Conservation (phyloP, 2,888 invertebrate species). For the Amblyjoppa proteus region DNA sequence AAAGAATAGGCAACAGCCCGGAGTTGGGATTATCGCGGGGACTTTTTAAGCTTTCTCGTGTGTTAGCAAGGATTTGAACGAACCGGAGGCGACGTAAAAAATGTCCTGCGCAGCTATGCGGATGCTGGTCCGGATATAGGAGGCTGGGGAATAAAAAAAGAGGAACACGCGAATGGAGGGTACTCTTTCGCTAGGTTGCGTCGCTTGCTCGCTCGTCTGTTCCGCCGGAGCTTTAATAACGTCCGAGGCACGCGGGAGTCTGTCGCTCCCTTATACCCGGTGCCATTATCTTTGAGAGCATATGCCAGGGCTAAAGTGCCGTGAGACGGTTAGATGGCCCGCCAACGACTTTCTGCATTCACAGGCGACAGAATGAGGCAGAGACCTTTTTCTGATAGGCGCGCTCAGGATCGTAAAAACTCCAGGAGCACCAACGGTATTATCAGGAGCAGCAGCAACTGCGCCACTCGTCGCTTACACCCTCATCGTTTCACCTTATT, state of each 20-base stretch:
- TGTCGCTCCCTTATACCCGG: slow-evolving; percentile 36
- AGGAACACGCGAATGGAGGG: slow-evolving; percentile 1
- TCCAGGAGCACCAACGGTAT: slow-evolving; percentile 12
- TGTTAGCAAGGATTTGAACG: slow-evolving; percentile 7
- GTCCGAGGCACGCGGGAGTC: slow-evolving; percentile 64
- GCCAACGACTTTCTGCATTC: slow-evolving; percentile 29
- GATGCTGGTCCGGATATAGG: slow-evolving; percentile 25
- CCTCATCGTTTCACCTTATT: neutral
- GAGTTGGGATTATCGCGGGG: neutral
- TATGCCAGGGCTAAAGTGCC: slow-evolving; percentile 75
- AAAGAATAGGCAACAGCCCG: neutral
- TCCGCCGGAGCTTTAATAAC: slow-evolving; percentile 72
- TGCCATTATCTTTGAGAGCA: slow-evolving; percentile 78
- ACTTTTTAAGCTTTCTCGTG: slow-evolving; percentile 9
- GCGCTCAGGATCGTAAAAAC: slow-evolving; percentile 62
- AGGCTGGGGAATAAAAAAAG: neutral
- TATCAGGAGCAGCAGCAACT: slow-evolving; percentile 6
- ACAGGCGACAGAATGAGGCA: slow-evolving; percentile 41
- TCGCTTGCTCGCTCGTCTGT: slow-evolving; percentile 23
- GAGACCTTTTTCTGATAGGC: slow-evolving; percentile 62
- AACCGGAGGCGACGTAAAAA: slow-evolving; percentile 15
- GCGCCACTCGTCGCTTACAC: slow-evolving; percentile 16
- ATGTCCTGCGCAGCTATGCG: neutral
- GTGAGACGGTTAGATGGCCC: slow-evolving; percentile 59
- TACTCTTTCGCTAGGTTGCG: neutral